Evolutionary conservation across 92 coral and sea anemone species (phyloP), one percentile per base, ranked within the genome.

Genomic region (Ricordea florida): DNA sequence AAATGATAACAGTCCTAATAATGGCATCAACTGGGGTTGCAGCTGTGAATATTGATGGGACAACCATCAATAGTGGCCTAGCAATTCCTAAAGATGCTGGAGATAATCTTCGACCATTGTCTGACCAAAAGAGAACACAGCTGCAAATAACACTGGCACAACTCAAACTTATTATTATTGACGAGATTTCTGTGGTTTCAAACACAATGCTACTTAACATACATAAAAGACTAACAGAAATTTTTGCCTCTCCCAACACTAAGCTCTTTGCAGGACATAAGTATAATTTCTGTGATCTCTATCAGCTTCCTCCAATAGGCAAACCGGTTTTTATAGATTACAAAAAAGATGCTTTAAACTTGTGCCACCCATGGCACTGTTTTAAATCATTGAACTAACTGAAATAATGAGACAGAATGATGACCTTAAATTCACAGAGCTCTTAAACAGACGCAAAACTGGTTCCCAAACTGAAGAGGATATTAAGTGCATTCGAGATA

Each of bases 11-110:
- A 51, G 78, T 85, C 0, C 69, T 86, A 8, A 21, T 86, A 52
- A 86, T 67, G 74, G 87, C 91, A 28, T 87, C 90, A 15, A 72
- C 87, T 17, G 87, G 87, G 35, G 80, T 84, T 47, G 84, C 84
- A 4, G 84, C 89, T 42, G 69, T 79, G 16, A 79, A 85, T 32
- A 74, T 80, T 36, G 64, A 56, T 62, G 88, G 82, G 10, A 70
- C 92, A 25, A 82, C 92, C 5, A 68, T 86, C 31, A 86, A 86
- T 15, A 74, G 87, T 18, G 87, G 60, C 33, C 37, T 86, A 34
- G 74, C 79, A 32, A 86, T 86, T 32, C 84, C 87, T 13, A 74
- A 73, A 31, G 70, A 80, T 25, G 33, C 81, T 31, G 77, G 87
- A 3, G 83, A 66, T 21, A 74, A 40, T 74, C 49, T 87, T 0